Evolutionary conservation across 37 sponge, comb jelly and placozoan genomes (phyloP).

Genomic region (Diacarnus erythraeanus): DNA sequence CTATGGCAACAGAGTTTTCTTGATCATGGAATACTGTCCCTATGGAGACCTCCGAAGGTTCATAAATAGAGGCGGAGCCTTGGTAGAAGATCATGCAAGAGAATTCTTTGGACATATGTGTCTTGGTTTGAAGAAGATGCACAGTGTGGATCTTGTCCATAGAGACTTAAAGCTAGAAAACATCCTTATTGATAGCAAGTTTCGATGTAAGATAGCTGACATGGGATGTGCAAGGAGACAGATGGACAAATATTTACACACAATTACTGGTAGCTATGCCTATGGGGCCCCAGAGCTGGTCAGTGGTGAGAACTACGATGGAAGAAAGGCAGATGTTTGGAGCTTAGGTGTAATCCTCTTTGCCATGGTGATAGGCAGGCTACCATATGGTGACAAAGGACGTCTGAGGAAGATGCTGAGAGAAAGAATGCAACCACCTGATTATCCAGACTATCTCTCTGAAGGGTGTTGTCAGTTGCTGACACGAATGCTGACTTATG

Average conservation of each 20-base stretch:
- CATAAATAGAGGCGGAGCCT: slow-evolving; percentile 48
- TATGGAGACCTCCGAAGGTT: slow-evolving; percentile 59
- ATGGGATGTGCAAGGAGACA: slow-evolving; percentile 68
- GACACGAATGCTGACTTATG: slow-evolving; percentile 33
- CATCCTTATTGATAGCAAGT: slow-evolving; percentile 43
- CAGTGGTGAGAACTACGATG: slow-evolving; percentile 53
- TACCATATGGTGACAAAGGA: slow-evolving; percentile 60
- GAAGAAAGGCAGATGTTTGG: slow-evolving; percentile 67
- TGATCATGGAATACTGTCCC: slow-evolving; percentile 51
- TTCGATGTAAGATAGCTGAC: slow-evolving; percentile 49
- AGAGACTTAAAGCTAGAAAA: slow-evolving; percentile 70
- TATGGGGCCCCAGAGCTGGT: slow-evolving; percentile 71
- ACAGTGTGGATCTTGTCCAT: slow-evolving; percentile 52
- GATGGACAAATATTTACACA: slow-evolving; percentile 47
- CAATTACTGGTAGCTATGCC: slow-evolving; percentile 67
- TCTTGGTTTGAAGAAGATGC: slow-evolving; percentile 44
- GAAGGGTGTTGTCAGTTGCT: slow-evolving; percentile 34
- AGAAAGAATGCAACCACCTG: slow-evolving; percentile 47
- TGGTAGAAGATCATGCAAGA: slow-evolving; percentile 42
- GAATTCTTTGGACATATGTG: slow-evolving; percentile 51
- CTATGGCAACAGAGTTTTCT: slow-evolving; percentile 47
- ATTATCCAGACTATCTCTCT: slow-evolving; percentile 18
- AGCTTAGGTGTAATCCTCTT: slow-evolving; percentile 64
- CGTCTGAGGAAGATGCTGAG: slow-evolving; percentile 36
- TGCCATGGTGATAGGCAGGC: slow-evolving; percentile 50